Percentiles rank a stretch among this genome's conserved stretches.
Evolutionary conservation across 2,113 vertebrate genomes (phyloP).

Genomic region (Acanthochromis polyacanthus): DNA sequence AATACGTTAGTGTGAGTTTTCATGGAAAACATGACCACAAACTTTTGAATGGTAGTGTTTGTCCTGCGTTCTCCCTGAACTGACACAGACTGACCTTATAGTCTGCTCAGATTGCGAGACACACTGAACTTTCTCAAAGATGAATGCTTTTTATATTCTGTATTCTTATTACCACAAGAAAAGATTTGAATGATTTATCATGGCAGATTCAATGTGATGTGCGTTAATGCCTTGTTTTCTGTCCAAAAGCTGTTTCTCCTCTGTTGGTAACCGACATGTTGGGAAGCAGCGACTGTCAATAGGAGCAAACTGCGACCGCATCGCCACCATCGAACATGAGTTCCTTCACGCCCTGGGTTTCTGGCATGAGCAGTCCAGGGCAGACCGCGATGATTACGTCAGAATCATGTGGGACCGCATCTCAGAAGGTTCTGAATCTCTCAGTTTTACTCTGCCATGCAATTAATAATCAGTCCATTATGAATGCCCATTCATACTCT

Average conservation of each 20-base stretch:
- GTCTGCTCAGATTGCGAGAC: background rate
- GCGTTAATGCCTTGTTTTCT: constrained; percentile 17
- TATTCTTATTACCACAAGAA: background rate
- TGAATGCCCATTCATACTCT: background rate
- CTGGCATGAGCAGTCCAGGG: constrained; percentile 94
- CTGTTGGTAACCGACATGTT: constrained; percentile 84
- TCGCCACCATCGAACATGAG: constrained; percentile 90
- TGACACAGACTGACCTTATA: too few relatives aligned
- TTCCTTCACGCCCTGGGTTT: constrained; percentile 94
- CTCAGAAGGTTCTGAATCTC: constrained; percentile 80
- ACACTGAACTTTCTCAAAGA: background rate
- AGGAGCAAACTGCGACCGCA: constrained; percentile 87
- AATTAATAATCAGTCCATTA: too few relatives aligned
- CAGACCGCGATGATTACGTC: constrained; percentile 92
- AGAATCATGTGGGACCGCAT: constrained; percentile 90
- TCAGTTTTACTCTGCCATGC: background rate
- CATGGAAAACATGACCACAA: too few relatives aligned
- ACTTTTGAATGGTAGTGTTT: too few relatives aligned
- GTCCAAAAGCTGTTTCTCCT: constrained; percentile 91
- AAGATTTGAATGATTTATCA: background rate
- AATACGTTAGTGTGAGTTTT: too few relatives aligned
- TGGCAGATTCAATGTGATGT: background rate
- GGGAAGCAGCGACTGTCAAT: constrained; percentile 91
- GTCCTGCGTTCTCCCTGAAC: too few relatives aligned
- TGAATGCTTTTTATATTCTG: too few relatives aligned